Percentiles rank a stretch among this genome's conserved stretches.
Conservation (phyloP, 92 coral and sea anemone species). For the Epizoanthus stellaris region DNA sequence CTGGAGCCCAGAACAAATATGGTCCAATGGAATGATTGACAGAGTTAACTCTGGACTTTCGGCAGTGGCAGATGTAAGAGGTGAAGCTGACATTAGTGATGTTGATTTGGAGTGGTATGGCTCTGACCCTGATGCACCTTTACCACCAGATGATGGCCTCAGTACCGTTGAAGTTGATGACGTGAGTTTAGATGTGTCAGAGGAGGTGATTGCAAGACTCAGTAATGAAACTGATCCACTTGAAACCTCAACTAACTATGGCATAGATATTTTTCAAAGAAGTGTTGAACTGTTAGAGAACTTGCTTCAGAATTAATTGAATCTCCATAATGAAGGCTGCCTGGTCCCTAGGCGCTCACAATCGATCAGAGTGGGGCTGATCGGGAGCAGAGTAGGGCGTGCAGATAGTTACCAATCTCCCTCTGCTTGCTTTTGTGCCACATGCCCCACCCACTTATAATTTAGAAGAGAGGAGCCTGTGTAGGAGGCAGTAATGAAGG, state of each 20-base stretch:
- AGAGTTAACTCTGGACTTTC: slow-evolving; percentile 63
- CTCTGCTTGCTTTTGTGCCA: no score
- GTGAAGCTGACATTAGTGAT: slow-evolving; percentile 53
- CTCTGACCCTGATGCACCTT: slow-evolving; percentile 73
- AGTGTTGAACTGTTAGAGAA: slow-evolving; percentile 41
- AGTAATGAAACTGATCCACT: slow-evolving; percentile 64
- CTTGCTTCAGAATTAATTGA: slow-evolving; percentile 35
- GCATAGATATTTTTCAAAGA: slow-evolving; percentile 68
- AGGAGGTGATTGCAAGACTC: slow-evolving; percentile 49
- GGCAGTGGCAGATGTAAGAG: slow-evolving; percentile 76
- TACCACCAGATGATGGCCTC: slow-evolving; percentile 72
- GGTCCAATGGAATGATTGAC: slow-evolving; percentile 81
- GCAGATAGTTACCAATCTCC: not conserved
- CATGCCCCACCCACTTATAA: no score
- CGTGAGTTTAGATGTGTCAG: slow-evolving; percentile 52
- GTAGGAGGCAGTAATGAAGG: no score
- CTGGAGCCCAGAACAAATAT: slow-evolving; percentile 75
- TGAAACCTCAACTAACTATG: slow-evolving; percentile 53
- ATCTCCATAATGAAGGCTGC: slow-evolving; percentile 27
- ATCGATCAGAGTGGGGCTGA: not conserved
- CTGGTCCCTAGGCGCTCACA: not conserved
- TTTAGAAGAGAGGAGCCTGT: no score
- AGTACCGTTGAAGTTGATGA: slow-evolving; percentile 65
- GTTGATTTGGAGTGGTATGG: slow-evolving; percentile 74
- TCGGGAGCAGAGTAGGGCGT: not conserved